These are phyloP conservation scores for Catonia carolina DNA, from an alignment of 2,888 invertebrate species.

Conservation along the genomic window DNA sequence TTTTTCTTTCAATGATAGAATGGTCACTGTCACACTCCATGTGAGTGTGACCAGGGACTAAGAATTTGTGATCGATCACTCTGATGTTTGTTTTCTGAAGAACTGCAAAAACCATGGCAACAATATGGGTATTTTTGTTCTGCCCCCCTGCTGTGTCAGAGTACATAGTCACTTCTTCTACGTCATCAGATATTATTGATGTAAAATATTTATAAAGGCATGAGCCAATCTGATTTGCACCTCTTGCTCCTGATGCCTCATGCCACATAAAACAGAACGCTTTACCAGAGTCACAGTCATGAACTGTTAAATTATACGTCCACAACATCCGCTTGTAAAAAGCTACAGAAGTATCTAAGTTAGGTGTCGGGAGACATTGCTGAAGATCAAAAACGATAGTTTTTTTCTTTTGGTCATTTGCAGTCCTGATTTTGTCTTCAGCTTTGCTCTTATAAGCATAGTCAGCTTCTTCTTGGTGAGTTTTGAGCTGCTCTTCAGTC, in stretches of 20 bases:
- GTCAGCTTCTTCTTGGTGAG: constrained; percentile 13
- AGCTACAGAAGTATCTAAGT: constrained; percentile 12
- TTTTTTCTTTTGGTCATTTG: constrained; percentile 8
- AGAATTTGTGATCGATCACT: constrained; percentile 33
- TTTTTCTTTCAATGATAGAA: too few species aligned
- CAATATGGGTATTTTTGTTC: constrained; percentile 33
- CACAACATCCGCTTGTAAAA: constrained; percentile 17
- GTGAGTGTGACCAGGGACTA: constrained; percentile 32
- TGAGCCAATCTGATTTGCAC: constrained; percentile 35
- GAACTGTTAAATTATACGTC: constrained; percentile 11
- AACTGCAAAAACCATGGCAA: constrained; percentile 30
- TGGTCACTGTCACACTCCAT: constrained; percentile 31
- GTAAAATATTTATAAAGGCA: constrained; percentile 26
- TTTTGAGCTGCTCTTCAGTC: background rate
- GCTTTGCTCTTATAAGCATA: constrained; percentile 13
- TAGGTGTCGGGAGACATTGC: constrained; percentile 23
- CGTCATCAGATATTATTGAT: background rate
- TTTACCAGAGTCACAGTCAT: constrained; percentile 1
- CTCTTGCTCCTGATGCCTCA: constrained; percentile 29
- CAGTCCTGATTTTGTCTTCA: constrained; percentile 16
- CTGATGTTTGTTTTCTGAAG: constrained; percentile 26
- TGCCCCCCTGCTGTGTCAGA: constrained; percentile 34
- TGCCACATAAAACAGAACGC: constrained; percentile 30
- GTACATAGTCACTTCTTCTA: constrained; percentile 25
- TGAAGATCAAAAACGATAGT: constrained; percentile 22